These are phyloP conservation scores for Solea solea DNA, from an alignment of 2,113 vertebrate species.

Conservation along the genomic window DNA sequence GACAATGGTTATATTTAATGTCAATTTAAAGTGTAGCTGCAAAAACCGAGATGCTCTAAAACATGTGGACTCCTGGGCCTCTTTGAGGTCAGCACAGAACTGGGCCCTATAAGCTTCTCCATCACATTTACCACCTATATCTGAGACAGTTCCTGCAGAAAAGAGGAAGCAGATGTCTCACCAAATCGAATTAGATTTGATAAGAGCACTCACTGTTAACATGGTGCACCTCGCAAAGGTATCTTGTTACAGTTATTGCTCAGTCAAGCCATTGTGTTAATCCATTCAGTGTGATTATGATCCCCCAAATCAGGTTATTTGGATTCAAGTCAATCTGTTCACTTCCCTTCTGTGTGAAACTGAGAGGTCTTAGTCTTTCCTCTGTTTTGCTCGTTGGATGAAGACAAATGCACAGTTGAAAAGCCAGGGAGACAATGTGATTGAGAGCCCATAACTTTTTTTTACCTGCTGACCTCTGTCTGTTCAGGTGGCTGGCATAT, in stretches of 20 bases:
- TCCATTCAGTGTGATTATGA: slow-evolving; percentile 72
- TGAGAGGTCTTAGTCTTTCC: slow-evolving; percentile 14
- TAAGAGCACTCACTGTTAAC: slow-evolving; percentile 70
- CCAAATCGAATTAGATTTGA: slow-evolving; percentile 76
- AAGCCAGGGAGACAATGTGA: slow-evolving; percentile 8
- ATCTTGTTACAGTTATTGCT: slow-evolving; percentile 72
- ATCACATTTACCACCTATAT: slow-evolving; percentile 42
- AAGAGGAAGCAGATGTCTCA: slow-evolving; percentile 78
- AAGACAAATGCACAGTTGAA: slow-evolving; percentile 29
- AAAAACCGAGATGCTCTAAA: no score
- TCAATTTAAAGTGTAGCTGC: no score
- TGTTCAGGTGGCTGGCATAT: neutral
- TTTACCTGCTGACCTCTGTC: slow-evolving; percentile 2
- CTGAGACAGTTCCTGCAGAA: slow-evolving; percentile 26
- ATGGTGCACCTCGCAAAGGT: slow-evolving; percentile 64
- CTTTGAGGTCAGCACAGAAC: slow-evolving; percentile 1
- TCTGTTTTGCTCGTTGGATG: slow-evolving; percentile 40
- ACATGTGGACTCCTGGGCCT: no score
- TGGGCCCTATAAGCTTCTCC: neutral
- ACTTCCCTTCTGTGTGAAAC: slow-evolving; percentile 65
- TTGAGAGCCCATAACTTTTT: neutral
- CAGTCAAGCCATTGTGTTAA: slow-evolving; percentile 71
- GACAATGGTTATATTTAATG: no score
- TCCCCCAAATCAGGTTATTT: slow-evolving; percentile 78
- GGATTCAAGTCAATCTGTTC: slow-evolving; percentile 73